A percentile compares a stretch with the other conserved stretches of the same genome.
These are phyloP conservation scores for Clamator glandarius DNA, from an alignment of 2,797 vertebrate species.

Conservation along the genomic window DNA sequence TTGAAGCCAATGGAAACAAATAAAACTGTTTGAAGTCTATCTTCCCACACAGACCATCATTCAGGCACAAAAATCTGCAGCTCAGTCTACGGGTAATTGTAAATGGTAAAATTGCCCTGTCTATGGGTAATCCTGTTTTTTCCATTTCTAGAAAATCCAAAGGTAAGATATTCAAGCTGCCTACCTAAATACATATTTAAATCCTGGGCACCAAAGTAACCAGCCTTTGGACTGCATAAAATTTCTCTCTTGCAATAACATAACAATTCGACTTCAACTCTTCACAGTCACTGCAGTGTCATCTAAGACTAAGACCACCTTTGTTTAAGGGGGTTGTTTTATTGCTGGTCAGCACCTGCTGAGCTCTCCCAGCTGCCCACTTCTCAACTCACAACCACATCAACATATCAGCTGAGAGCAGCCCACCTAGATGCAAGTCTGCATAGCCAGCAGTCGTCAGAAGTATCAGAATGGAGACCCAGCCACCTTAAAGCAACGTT, in stretches of 20 bases:
- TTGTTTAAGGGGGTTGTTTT: not conserved
- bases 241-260: not conserved
- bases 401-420: not conserved
- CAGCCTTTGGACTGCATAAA: not conserved
- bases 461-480: not conserved
- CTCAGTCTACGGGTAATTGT: not conserved
- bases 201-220: not conserved
- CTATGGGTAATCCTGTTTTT: not conserved
- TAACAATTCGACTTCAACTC: not conserved
- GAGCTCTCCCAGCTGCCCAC: not conserved
- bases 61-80: not conserved
- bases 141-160: not conserved
- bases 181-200: not conserved
- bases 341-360: not conserved
- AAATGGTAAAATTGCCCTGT: not conserved
- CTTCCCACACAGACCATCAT: not conserved
- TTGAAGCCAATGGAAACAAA: not conserved
- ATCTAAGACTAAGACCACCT: accelerated
- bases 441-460: not conserved
- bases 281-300: not conserved
- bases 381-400: not conserved
- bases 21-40: not conserved
- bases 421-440: not conserved
- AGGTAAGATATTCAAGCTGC: not conserved
- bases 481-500: not conserved